Conservation (phyloP, 2,888 invertebrate genomes). For the Epirrhoe alternata region DNA sequence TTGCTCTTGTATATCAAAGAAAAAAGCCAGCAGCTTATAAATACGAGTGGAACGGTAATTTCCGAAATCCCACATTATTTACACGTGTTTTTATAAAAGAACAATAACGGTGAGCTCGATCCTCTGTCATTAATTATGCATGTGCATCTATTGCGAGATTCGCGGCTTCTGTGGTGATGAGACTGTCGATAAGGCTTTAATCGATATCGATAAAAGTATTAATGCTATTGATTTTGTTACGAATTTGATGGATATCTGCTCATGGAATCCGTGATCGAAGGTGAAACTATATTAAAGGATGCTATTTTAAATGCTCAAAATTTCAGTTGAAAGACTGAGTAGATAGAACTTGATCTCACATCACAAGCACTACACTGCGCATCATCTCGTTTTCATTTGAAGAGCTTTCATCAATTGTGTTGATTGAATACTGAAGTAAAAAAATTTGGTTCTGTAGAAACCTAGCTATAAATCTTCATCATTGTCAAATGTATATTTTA, state of each 20-base stretch:
- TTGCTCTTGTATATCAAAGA: not conserved
- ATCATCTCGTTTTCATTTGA: not conserved
- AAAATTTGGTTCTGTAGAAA: not conserved
- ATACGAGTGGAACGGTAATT: not conserved
- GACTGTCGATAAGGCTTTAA: constrained; percentile 6
- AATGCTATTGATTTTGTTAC: not conserved
- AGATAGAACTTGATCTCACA: not conserved
- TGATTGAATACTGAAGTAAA: no score
- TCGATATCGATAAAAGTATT: constrained; percentile 24
- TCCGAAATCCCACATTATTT: constrained; percentile 22
- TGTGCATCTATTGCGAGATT: constrained; percentile 37
- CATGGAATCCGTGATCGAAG: not conserved
- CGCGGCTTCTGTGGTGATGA: constrained; percentile 22
- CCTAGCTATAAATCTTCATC: constrained; percentile 1
- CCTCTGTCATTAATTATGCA: constrained; percentile 33
- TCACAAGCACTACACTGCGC: not conserved
- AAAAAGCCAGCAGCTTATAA: not conserved
- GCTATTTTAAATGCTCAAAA: not conserved
- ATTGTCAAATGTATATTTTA: constrained; percentile 2
- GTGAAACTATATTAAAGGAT: not conserved
- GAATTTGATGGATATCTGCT: not conserved
- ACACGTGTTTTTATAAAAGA: constrained; percentile 23
- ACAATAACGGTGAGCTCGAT: constrained; percentile 27
- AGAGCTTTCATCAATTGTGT: not conserved
- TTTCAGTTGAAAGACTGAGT: not conserved